phyloP scores from a whole-genome alignment of 2,888 invertebrate species.

The Drosophila fulvimacula region DNA sequence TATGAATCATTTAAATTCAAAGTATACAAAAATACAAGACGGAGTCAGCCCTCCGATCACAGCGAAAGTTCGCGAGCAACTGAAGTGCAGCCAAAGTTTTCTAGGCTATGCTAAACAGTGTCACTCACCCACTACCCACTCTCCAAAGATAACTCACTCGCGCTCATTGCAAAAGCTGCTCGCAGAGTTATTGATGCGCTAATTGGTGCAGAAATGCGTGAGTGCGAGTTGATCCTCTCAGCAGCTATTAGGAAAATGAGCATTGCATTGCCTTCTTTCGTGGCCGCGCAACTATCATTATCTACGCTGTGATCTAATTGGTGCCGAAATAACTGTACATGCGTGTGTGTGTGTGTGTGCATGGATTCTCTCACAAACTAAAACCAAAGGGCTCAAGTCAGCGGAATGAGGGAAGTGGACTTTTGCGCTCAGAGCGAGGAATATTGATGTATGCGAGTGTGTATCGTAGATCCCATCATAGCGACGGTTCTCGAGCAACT shows the following conservation, averaged over 20 bases:
- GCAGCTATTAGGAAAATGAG: too few species aligned
- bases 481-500: too few species aligned
- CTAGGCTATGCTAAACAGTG: background rate
- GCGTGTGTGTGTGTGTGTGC: background rate
- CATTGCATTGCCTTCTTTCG: too few species aligned
- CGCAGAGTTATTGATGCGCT: background rate
- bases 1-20: too few species aligned
- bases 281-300: too few species aligned
- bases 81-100: background rate
- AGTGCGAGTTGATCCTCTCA: background rate
- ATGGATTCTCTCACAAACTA: background rate
- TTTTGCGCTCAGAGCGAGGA: too few species aligned
- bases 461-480: too few species aligned
- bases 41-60: background rate
- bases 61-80: background rate
- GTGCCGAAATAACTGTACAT: background rate
- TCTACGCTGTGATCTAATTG: background rate
- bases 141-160: background rate
- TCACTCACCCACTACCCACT: background rate
- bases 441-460: too few species aligned
- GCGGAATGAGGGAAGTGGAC: too few species aligned
- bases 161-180: background rate
- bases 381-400: background rate
- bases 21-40: background rate
- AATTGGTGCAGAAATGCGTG: constrained; percentile 1